Conservation (phyloP, 1,140 invertebrate genomes). For the Aporrectodea caliginosa region DNA sequence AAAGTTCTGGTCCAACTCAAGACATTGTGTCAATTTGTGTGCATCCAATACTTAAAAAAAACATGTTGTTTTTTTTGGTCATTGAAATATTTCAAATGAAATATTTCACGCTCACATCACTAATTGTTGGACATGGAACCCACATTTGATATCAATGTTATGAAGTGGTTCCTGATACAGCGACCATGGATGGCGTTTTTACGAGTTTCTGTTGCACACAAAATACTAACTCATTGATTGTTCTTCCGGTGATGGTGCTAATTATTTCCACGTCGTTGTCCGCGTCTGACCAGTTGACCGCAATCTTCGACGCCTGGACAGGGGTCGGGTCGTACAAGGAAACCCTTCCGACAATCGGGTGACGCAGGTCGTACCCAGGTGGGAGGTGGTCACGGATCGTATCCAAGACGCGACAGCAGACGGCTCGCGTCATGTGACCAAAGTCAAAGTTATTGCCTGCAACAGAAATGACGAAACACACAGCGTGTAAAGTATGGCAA, state of each 20-base stretch:
- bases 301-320: not conserved
- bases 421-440: constrained; percentile 72
- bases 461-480: not conserved
- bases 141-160: not conserved
- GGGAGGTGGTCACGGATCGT: constrained; percentile 11
- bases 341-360: constrained; percentile 28
- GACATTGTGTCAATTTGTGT: too few relatives aligned
- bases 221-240: constrained; percentile 17
- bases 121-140: not conserved
- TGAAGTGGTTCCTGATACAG: not conserved
- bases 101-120: too few relatives aligned
- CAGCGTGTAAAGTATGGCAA: not conserved
- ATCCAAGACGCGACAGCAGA: constrained; percentile 34
- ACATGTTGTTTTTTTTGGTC: too few relatives aligned
- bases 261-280: constrained; percentile 27
- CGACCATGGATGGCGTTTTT: not conserved
- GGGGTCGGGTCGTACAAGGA: constrained; percentile 16
- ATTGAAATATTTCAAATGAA: too few relatives aligned
- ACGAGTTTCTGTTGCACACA: constrained; percentile 5
- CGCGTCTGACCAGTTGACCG: constrained; percentile 29
- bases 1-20: too few relatives aligned
- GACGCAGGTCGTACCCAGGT: constrained; percentile 14
- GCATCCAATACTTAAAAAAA: too few relatives aligned
- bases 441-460: constrained; percentile 66
- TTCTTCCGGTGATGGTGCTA: constrained; percentile 15